These are phyloP conservation scores for Zaprionus africanus DNA, from an alignment of 1,140 invertebrate genomes.

Conservation along the genomic window DNA sequence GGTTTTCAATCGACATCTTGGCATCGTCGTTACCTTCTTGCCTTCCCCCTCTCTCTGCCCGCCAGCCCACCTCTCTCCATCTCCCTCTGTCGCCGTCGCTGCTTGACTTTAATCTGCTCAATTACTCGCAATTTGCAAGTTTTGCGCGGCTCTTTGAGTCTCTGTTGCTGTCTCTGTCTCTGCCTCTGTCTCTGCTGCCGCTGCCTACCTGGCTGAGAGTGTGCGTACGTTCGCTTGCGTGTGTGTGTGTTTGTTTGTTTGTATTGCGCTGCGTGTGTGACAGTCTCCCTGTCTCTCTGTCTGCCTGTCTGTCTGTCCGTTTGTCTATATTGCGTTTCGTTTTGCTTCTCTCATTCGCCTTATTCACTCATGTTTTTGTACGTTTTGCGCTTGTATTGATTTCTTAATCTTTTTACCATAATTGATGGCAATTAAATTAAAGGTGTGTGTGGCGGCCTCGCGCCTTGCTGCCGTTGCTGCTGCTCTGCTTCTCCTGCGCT, in stretches of 20 bases:
- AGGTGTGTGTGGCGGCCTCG: constrained; percentile 76
- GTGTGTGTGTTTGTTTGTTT: constrained; percentile 14
- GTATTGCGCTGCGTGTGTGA: constrained; percentile 16
- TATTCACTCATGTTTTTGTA: constrained; percentile 72
- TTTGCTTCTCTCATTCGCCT: constrained; percentile 68
- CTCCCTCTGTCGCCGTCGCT: constrained; percentile 50
- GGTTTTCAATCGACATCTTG: constrained; percentile 60
- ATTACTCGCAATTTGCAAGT: constrained; percentile 83
- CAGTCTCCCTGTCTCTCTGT: constrained; percentile 26
- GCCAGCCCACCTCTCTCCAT: constrained; percentile 12
- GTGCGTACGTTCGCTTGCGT: constrained; percentile 3
- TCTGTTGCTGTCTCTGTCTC: constrained; percentile 22
- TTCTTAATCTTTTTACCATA: constrained; percentile 83
- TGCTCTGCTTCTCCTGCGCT: constrained; percentile 3
- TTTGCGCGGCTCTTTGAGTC: constrained; percentile 49
- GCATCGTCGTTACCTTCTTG: constrained; percentile 56
- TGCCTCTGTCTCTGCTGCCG: constrained; percentile 1
- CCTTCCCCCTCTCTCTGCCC: neutral
- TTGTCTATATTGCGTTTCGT: constrained; percentile 48
- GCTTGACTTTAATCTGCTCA: constrained; percentile 83
- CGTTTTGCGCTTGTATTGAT: constrained; percentile 78
- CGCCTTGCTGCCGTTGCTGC: constrained; percentile 32
- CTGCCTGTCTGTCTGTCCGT: constrained; percentile 10
- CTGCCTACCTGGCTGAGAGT: constrained; percentile 33
- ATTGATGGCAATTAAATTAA: constrained; percentile 82